Percentiles rank a stretch among this genome's conserved stretches.
phyloP scores from a whole-genome alignment of 2,113 vertebrate species.

The Hippopotamus amphibius region DNA sequence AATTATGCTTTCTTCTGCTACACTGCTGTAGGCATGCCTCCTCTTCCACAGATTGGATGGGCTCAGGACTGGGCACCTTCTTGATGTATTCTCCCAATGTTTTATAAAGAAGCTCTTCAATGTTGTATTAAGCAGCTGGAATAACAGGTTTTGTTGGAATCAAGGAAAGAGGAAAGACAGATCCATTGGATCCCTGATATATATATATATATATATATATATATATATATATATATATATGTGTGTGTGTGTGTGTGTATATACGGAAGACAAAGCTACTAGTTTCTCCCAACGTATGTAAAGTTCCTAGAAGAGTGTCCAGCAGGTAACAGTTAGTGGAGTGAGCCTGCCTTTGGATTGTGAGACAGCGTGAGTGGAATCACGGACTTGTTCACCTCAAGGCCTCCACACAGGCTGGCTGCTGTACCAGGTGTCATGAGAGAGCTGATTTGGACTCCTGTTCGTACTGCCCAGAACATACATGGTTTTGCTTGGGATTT shows the following conservation, averaged over 20 bases:
- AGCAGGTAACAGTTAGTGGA: neutral
- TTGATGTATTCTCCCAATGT: neutral
- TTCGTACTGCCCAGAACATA: neutral
- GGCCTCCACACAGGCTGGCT: neutral
- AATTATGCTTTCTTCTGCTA: slow-evolving; percentile 43
- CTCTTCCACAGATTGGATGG: neutral
- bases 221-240: neutral
- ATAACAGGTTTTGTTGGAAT: neutral
- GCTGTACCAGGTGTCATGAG: neutral
- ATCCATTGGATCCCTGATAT: neutral
- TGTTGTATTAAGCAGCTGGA: neutral
- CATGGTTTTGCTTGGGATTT: neutral
- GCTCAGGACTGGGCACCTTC: neutral
- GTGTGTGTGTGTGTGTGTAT: too few species aligned
- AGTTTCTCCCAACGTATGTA: neutral
- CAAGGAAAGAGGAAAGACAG: neutral
- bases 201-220: neutral
- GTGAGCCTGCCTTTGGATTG: neutral
- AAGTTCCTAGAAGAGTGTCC: neutral
- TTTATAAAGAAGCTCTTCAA: slow-evolving; percentile 13
- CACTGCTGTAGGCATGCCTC: neutral
- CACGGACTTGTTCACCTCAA: neutral
- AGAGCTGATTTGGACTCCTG: neutral
- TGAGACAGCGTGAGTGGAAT: neutral
- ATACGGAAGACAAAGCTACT: neutral